phyloP scores from a whole-genome alignment of 2,888 invertebrate species.

The Eilema griseolum region DNA sequence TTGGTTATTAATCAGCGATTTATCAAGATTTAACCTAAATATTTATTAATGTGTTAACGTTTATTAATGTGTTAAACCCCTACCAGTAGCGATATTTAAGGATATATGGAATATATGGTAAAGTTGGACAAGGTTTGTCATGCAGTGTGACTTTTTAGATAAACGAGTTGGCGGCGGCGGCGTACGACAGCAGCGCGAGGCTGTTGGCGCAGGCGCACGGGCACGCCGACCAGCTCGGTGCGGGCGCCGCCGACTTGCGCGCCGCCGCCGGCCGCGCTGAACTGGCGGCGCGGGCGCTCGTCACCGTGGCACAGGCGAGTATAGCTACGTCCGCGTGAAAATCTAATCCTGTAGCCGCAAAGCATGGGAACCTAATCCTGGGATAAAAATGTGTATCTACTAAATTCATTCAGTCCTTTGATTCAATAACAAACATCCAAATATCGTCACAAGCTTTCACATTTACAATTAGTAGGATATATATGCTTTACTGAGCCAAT shows the following conservation, averaged over 20 bases:
- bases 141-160: slow-evolving; percentile 45
- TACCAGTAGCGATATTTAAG: too few species aligned
- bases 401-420: too few species aligned
- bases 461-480: background rate
- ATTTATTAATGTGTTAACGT: too few species aligned
- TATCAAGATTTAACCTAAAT: background rate
- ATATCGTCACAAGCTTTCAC: too few species aligned
- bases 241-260: slow-evolving; percentile 35
- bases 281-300: slow-evolving; percentile 59
- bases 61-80: too few species aligned
- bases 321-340: too few species aligned
- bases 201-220: slow-evolving; percentile 56
- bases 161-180: slow-evolving; percentile 50
- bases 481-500: background rate
- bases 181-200: slow-evolving; percentile 55
- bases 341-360: too few species aligned
- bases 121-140: too few species aligned
- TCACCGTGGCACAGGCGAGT: slow-evolving; percentile 61
- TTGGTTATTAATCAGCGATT: background rate
- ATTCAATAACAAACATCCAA: too few species aligned
- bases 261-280: slow-evolving; percentile 52
- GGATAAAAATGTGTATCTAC: too few species aligned
- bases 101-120: too few species aligned
- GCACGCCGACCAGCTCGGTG: slow-evolving; percentile 46
- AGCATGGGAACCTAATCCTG: too few species aligned